Percentiles rank a stretch among this genome's conserved stretches.
Evolutionary conservation across 1,140 invertebrate species (phyloP).

Genomic region (Neodiprion lecontei): DNA sequence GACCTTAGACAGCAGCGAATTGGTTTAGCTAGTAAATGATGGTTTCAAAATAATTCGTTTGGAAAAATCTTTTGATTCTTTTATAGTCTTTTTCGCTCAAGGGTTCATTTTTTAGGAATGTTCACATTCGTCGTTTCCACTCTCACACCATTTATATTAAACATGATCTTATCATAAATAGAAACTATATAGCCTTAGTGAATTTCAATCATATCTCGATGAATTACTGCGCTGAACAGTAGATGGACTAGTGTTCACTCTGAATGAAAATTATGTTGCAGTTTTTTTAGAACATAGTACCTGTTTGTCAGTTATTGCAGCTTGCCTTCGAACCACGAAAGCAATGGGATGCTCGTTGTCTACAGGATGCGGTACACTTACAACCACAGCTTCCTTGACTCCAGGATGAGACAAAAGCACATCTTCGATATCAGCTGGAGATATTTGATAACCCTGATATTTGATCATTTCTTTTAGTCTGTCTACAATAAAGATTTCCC

Average conservation of each 20-base stretch:
- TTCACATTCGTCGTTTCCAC: too few species aligned
- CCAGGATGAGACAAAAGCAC: slow-evolving; percentile 71
- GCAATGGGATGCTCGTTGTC: slow-evolving; percentile 76
- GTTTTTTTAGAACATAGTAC: slow-evolving; percentile 46
- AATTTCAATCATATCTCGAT: background rate
- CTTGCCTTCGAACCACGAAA: slow-evolving; percentile 68
- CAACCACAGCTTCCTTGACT: slow-evolving; percentile 74
- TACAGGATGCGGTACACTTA: slow-evolving; percentile 70
- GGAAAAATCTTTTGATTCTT: too few species aligned
- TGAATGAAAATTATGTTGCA: background rate
- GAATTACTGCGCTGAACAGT: background rate
- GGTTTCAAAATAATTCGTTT: background rate
- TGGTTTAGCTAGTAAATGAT: slow-evolving; percentile 2
- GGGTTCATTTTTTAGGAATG: too few species aligned
- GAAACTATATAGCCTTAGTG: background rate
- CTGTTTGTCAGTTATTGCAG: slow-evolving; percentile 57
- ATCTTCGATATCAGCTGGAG: slow-evolving; percentile 65
- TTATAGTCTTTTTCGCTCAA: too few species aligned
- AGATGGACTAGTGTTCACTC: background rate
- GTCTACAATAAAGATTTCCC: slow-evolving; percentile 73
- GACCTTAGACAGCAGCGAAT: slow-evolving; percentile 27
- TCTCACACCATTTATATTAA: too few species aligned
- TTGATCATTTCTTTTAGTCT: slow-evolving; percentile 82
- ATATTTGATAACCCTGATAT: slow-evolving; percentile 68
- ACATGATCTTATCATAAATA: too few species aligned